A percentile compares a stretch with the other conserved stretches of the same genome.
Evolutionary conservation across 2,113 vertebrate genomes (phyloP).

Genomic region (Mugil cephalus): DNA sequence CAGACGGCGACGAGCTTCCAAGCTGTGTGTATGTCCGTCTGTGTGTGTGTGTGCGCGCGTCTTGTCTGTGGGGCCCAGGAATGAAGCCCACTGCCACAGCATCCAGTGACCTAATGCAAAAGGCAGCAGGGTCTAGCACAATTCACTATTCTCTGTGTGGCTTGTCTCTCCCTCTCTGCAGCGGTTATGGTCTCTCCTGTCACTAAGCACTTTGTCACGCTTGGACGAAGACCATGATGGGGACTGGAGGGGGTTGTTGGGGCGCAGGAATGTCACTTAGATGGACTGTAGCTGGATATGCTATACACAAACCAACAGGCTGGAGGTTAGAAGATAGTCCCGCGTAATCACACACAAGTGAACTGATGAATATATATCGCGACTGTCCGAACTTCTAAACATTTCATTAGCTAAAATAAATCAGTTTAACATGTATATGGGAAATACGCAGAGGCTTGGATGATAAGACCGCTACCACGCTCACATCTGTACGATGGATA

Average conservation of each 20-base stretch:
- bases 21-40: constrained; percentile 37
- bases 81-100: constrained; percentile 70
- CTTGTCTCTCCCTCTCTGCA: constrained; percentile 51
- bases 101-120: constrained; percentile 79
- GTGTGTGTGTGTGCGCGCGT: constrained; percentile 27
- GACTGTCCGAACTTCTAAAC: neutral
- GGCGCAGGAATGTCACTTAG: constrained; percentile 73
- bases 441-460: neutral
- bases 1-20: constrained; percentile 51
- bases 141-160: constrained; percentile 56
- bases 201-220: constrained; percentile 78
- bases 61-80: constrained; percentile 42
- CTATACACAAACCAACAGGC: constrained; percentile 24
- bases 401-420: neutral
- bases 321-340: constrained; percentile 24
- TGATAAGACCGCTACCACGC: neutral
- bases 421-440: neutral
- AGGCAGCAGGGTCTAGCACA: constrained; percentile 69
- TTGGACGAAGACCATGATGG: constrained; percentile 51
- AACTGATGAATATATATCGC: neutral
- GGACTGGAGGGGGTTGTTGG: constrained; percentile 42
- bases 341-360: neutral
- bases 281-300: constrained; percentile 53
- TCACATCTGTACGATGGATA: neutral
- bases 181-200: constrained; percentile 72